Evolutionary conservation across 2,888 invertebrate genomes (phyloP).

Genomic region (Athripsodes cinereus): DNA sequence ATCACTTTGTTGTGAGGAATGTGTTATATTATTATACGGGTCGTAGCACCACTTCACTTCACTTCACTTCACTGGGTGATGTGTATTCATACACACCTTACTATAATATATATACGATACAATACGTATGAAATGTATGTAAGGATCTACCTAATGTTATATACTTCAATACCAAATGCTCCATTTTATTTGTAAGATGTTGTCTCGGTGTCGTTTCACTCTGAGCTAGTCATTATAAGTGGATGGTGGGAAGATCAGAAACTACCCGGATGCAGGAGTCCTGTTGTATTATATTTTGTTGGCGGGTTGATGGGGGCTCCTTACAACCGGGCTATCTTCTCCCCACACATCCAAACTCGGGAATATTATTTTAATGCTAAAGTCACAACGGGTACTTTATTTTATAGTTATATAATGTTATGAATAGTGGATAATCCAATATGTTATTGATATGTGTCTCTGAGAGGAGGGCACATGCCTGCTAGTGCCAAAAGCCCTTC

Average conservation of each 20-base stretch:
- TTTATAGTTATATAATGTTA: constrained; percentile 23
- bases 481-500: constrained; percentile 53
- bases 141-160: constrained; percentile 10
- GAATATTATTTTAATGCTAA: constrained; percentile 24
- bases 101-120: neutral
- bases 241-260: neutral
- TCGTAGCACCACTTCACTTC: neutral
- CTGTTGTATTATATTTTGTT: constrained; percentile 17
- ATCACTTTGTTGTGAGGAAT: neutral
- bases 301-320: neutral
- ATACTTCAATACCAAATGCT: constrained; percentile 22
- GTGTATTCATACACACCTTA: neutral
- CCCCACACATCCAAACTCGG: constrained; percentile 18
- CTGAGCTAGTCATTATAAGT: constrained; percentile 48
- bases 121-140: constrained; percentile 8
- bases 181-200: constrained; percentile 17
- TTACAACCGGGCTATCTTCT: neutral
- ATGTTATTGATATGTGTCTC: constrained; percentile 22
- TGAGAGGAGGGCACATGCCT: constrained; percentile 33
- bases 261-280: neutral
- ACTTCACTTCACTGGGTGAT: neutral
- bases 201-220: constrained; percentile 14
- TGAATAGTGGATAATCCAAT: constrained; percentile 5
- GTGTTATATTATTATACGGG: constrained; percentile 3
- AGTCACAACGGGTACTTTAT: constrained; percentile 28